Evolutionary conservation across 2,113 vertebrate genomes (phyloP), one percentile per base, ranked within the genome.

Genomic region (Riparia riparia): DNA sequence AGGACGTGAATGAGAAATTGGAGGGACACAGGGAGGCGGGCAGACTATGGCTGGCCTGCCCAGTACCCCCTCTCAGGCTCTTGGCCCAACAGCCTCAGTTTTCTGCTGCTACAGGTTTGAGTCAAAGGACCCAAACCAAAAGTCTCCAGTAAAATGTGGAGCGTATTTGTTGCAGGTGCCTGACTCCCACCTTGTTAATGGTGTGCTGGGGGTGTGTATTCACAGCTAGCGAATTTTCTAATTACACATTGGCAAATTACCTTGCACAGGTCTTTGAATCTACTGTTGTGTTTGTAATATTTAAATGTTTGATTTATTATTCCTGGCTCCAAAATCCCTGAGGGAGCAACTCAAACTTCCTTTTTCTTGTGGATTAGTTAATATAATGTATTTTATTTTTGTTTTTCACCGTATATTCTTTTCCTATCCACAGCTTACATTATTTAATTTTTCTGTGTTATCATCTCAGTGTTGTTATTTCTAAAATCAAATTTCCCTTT

Each of bases 401-500:
- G 49, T 63, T 83, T 94, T 85, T 73, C 50, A 83, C 49, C 12
- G 14, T 61, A 53, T 22, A 39, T 76, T 95, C 26, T 83, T 65
- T 72, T 94, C n/a, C 24, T 73, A 29, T 41, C 57, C 39, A 37
- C 37, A 66, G 29, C 28, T 86, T 37, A 42, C 34, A 24, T 66
- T 82, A 89, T 76, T 95, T 83, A 58, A 93, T 73, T 79, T 90
- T 58, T 34, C 41, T 42, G 13, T 51, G 37, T 64, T 92, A 84
- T 32, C 54, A 89, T 72, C 57, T 90, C 69, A 74, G 7, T 82
- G 41, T 53, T 58, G 39, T 57, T 78, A 34, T 64, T 68, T 58
- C 68, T 54, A 82, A 86, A 94, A 95, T 86, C 74, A 95, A 89
- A 92, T 95, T 95, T 90, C 57, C 56, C 90, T 90, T 95, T 68